phyloP scores from a whole-genome alignment of 2,797 vertebrate genomes.

The Sebastiscus albofasciatus region DNA sequence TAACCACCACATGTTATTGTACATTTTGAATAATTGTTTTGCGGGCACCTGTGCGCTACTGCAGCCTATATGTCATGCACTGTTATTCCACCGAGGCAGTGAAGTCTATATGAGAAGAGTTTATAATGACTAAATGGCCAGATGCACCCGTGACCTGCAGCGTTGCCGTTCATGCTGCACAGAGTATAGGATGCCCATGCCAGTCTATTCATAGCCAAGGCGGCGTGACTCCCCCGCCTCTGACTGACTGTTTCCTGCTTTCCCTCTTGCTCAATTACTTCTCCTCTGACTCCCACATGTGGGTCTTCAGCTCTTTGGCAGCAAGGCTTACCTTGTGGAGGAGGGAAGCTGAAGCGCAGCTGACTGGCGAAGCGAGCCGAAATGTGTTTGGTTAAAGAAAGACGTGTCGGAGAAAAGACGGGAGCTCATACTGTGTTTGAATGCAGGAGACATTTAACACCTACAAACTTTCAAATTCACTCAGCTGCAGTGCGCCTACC shows the following conservation, averaged over 20 bases:
- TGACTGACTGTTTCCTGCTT: slow-evolving; percentile 69
- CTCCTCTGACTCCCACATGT: slow-evolving; percentile 78
- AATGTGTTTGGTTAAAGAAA: slow-evolving; percentile 39
- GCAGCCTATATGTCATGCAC: neutral
- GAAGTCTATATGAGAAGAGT: slow-evolving; percentile 37
- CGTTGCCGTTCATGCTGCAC: slow-evolving; percentile 32
- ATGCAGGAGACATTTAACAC: slow-evolving; percentile 21
- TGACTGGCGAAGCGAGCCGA: slow-evolving; percentile 22
- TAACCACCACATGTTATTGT: neutral
- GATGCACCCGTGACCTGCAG: slow-evolving; percentile 53
- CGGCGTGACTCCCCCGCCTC: slow-evolving; percentile 56
- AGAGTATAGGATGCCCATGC: slow-evolving; percentile 53
- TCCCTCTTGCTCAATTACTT: slow-evolving; percentile 75
- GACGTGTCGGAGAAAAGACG: neutral
- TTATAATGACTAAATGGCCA: slow-evolving; percentile 40
- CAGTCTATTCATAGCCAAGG: slow-evolving; percentile 73
- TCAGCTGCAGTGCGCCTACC: slow-evolving; percentile 28
- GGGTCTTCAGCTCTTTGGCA: slow-evolving; percentile 67
- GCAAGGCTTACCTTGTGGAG: slow-evolving; percentile 66
- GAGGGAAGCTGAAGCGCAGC: slow-evolving; percentile 51
- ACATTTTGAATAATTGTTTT: neutral
- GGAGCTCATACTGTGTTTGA: neutral
- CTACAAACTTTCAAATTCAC: slow-evolving; percentile 15
- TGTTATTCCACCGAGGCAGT: slow-evolving; percentile 5
- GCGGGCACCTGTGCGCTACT: neutral